Percentiles rank a stretch among this genome's conserved stretches.
These are phyloP conservation scores for Pseudoatta argentina DNA, from an alignment of 1,140 invertebrate genomes.

Conservation along the genomic window DNA sequence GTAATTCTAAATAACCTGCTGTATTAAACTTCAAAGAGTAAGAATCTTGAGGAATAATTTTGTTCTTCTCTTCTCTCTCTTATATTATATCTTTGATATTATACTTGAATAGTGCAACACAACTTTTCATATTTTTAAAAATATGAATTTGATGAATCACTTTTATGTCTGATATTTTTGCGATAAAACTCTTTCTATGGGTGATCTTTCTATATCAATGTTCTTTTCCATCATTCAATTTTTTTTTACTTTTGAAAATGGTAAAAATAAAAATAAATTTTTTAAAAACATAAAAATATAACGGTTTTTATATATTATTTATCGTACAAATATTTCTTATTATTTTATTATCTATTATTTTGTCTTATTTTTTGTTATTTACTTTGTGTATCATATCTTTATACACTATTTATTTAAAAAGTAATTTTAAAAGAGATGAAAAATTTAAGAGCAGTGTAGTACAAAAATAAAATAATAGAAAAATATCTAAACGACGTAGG, in stretches of 20 bases:
- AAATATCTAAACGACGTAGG: slow-evolving; percentile 16
- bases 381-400: neutral
- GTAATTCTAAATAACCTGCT: slow-evolving; percentile 22
- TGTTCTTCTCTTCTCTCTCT: neutral
- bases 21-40: slow-evolving; percentile 48
- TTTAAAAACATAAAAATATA: neutral
- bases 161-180: slow-evolving; percentile 5
- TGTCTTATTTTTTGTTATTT: neutral
- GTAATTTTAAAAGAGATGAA: neutral
- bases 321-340: neutral
- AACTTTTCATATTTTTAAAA: neutral
- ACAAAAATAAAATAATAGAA: slow-evolving; percentile 4
- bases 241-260: neutral
- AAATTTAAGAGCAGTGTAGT: neutral
- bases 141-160: slow-evolving; percentile 9
- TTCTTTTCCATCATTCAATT: neutral
- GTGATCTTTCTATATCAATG: neutral
- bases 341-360: neutral
- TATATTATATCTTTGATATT: neutral
- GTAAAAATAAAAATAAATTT: neutral
- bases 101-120: neutral
- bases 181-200: slow-evolving; percentile 1
- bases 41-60: slow-evolving; percentile 52
- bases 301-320: neutral
- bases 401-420: slow-evolving; percentile 9